Evolutionary conservation across 1,140 invertebrate species (phyloP).

Genomic region (Macrosteles quadrilineatus): DNA sequence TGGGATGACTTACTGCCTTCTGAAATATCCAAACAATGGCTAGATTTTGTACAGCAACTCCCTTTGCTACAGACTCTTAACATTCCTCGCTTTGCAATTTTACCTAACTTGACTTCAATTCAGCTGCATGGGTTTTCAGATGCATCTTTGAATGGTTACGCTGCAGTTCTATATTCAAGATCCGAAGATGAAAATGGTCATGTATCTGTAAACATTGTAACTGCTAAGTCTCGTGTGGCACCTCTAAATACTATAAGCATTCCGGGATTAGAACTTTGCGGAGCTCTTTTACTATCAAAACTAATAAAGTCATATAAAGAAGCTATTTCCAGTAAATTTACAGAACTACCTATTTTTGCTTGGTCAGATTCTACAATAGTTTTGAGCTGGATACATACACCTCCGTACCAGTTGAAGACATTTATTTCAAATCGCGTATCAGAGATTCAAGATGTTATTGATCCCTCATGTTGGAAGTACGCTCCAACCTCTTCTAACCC

Average conservation of each 20-base stretch:
- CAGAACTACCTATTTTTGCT: too few species aligned
- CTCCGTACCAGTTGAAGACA: constrained; percentile 42
- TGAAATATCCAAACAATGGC: not conserved
- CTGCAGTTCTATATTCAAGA: too few species aligned
- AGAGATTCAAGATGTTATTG: constrained; percentile 44
- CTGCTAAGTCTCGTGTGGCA: too few species aligned
- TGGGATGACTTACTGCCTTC: not conserved
- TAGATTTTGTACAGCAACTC: not conserved
- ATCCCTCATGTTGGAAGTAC: constrained; percentile 16
- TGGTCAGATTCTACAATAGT: not conserved
- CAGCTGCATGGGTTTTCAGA: too few species aligned
- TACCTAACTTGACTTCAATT: too few species aligned
- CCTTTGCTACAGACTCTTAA: not conserved
- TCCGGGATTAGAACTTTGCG: not conserved
- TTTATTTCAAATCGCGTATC: constrained; percentile 50
- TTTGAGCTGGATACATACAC: constrained; percentile 37
- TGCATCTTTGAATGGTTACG: too few species aligned
- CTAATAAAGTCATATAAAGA: not conserved
- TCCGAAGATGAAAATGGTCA: too few species aligned
- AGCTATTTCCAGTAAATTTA: not conserved
- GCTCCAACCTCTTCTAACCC: constrained; percentile 41
- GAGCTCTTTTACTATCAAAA: not conserved
- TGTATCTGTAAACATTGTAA: too few species aligned
- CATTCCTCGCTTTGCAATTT: not conserved
- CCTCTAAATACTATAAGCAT: not conserved